Conservation (phyloP, 2,888 invertebrate genomes). For the Homarus gammarus region DNA sequence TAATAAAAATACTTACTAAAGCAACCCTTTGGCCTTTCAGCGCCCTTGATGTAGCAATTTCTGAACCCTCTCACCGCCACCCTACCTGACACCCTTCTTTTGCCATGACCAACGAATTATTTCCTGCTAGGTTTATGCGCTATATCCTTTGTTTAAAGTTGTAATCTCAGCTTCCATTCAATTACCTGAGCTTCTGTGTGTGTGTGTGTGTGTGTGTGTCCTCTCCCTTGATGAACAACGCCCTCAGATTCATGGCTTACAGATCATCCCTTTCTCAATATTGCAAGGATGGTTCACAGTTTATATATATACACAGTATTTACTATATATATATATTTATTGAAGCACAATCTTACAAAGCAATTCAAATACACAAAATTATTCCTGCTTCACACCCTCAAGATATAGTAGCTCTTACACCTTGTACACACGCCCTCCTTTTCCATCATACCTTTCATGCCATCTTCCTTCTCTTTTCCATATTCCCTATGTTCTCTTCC, state of each 20-base stretch:
- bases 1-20: too few relatives aligned
- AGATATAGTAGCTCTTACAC: background rate
- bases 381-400: background rate
- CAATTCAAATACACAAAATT: background rate
- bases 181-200: background rate
- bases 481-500: background rate
- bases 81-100: constrained; percentile 9
- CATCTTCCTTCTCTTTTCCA: background rate
- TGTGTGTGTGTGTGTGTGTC: too few relatives aligned
- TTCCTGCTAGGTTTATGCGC: background rate
- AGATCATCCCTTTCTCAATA: background rate
- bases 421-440: background rate
- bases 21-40: background rate
- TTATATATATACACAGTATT: too few relatives aligned
- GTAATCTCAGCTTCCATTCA: constrained; percentile 12
- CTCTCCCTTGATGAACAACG: background rate
- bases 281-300: background rate
- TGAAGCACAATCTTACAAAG: background rate
- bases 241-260: background rate
- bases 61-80: background rate
- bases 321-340: background rate
- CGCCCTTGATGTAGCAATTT: background rate
- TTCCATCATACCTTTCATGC: background rate
- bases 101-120: background rate
- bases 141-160: constrained; percentile 15